A percentile compares a stretch with the other conserved stretches of the same genome.
Evolutionary conservation across 35 echinoderm and acorn worm genomes (phyloP).

Genomic region (Eucidaris tribuloides): DNA sequence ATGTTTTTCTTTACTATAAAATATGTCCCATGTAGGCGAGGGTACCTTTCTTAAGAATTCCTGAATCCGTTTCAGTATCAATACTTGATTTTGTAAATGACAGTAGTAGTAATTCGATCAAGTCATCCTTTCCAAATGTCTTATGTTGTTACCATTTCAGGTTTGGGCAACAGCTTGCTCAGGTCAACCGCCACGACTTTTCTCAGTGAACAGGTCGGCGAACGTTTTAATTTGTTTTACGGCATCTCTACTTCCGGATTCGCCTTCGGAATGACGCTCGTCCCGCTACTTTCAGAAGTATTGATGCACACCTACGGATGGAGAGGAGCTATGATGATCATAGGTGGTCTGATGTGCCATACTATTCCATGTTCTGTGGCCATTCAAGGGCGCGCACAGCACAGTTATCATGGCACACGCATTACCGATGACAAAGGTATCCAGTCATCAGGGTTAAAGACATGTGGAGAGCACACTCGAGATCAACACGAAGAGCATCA

Average conservation of each 20-base stretch:
- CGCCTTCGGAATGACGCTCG: background rate
- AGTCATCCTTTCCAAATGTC: too few species aligned
- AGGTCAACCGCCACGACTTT: too few species aligned
- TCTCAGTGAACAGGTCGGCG: too few species aligned
- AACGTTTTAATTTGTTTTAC: background rate
- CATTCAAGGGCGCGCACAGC: background rate
- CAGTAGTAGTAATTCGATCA: too few species aligned
- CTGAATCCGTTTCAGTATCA: too few species aligned
- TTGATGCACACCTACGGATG: background rate
- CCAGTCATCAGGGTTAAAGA: background rate
- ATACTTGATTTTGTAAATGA: too few species aligned
- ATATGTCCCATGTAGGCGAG: too few species aligned
- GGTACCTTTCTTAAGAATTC: too few species aligned
- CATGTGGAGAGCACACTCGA: background rate
- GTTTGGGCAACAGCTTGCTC: too few species aligned
- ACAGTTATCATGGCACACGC: background rate
- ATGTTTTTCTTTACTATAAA: too few species aligned
- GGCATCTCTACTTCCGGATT: background rate
- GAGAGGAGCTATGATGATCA: background rate
- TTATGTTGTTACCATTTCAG: too few species aligned
- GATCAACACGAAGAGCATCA: background rate
- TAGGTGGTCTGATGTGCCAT: background rate
- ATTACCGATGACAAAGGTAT: background rate
- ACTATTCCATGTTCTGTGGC: background rate
- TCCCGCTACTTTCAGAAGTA: background rate